Base-by-base conservation (phyloP, 1,140 invertebrate genomes). In the Penaeus chinensis region DNA sequence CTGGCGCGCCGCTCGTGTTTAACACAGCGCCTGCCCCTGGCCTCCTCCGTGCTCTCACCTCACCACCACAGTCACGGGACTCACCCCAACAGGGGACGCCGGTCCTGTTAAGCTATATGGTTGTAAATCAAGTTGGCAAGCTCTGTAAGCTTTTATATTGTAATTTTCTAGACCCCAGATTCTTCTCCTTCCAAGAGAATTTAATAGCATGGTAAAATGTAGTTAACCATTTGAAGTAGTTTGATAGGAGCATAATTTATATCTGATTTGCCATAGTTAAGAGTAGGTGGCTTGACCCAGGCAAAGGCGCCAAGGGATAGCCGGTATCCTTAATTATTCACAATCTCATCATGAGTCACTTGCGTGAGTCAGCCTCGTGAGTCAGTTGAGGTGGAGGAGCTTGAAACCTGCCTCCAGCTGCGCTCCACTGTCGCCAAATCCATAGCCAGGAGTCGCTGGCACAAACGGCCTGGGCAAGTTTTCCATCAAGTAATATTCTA, bases 111-210 rank as follows among this genome's bases (percentile, higher is more conserved):
- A 84, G 87, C 82, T 88, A 84, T 79, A 84, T 88, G 87, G 87
- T 88, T 84, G 87, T 88, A 84, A 77, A 88, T 84, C 87, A 84
- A 84, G 77, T 80, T 88, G 82, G 87, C 82, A 84, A 87, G 87
- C 87, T 84, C 87, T 88, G 82, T 84, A 88, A 88, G 87, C 87
- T 88, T 88, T 88, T 88, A 88, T 88, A 88, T 84, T 88, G 87
- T 88, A 88, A 88, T 88, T 88, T 88, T 88, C 87, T 88, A 88
- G 87, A 88, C 87, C 87, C 87, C 87, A 88, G 82, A 88, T 84
- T 88, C 87, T 88, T 88, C 82, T 88, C 87, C 87, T 88, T 88
- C 87, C 87, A 88, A 88, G 82, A 88, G 82, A 88, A 80, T 88
- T 88, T 88, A 88, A 88, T 88, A 88, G 87, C 87, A 88, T 88